phyloP scores from a whole-genome alignment of 2,113 vertebrate species.

The Otis tarda region DNA sequence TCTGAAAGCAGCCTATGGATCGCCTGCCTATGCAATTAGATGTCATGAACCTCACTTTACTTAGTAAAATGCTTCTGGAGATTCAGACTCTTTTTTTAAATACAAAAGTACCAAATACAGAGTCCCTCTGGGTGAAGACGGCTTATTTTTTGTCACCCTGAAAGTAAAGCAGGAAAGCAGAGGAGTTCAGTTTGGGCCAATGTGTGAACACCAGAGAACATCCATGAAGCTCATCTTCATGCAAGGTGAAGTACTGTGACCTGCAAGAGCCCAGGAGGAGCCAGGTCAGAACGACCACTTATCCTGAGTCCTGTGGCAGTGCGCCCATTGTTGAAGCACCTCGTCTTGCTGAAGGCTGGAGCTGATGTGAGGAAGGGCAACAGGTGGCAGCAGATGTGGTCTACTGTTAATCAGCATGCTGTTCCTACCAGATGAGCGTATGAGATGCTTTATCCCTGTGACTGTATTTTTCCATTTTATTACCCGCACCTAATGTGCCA shows the following conservation, averaged over 20 bases:
- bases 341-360: background rate
- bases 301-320: accelerated
- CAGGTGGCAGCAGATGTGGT: background rate
- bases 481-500: background rate
- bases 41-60: background rate
- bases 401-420: background rate
- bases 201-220: background rate
- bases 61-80: background rate
- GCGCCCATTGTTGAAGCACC: background rate
- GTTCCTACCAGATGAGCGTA: background rate
- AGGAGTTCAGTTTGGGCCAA: background rate
- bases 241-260: background rate
- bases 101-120: background rate
- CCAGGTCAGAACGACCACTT: background rate
- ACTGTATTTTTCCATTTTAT: background rate
- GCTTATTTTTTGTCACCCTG: accelerated
- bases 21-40: background rate
- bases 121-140: background rate
- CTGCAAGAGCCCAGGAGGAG: background rate
- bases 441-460: background rate
- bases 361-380: background rate
- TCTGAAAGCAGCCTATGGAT: background rate
- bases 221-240: background rate
- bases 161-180: background rate
- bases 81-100: background rate